These are phyloP conservation scores for Phaethon lepturus DNA, from an alignment of 2,113 vertebrate species.

Conservation along the genomic window DNA sequence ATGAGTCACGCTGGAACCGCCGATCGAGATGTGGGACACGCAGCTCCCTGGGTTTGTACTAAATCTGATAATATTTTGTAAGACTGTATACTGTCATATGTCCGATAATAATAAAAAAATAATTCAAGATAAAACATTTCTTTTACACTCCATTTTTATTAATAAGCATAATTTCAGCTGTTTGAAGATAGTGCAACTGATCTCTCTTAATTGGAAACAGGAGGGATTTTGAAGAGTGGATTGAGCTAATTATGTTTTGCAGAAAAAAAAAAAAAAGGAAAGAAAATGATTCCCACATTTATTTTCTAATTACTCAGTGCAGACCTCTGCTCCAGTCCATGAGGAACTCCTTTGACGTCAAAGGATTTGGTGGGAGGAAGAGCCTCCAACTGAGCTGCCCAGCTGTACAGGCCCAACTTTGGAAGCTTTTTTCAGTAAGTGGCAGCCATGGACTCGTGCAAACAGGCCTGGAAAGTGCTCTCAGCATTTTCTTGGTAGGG, in stretches of 20 bases:
- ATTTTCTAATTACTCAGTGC: conserved; percentile 68
- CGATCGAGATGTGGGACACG: conserved; percentile 1
- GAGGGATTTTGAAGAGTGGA: conserved; percentile 62
- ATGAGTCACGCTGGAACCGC: background rate
- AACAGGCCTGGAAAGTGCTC: background rate
- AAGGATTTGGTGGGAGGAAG: conserved; percentile 29
- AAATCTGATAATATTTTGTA: conserved; percentile 47
- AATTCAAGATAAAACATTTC: conserved; percentile 51
- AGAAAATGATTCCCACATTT: conserved; percentile 68
- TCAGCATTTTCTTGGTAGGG: background rate
- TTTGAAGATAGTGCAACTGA: conserved; percentile 65
- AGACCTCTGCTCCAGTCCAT: conserved; percentile 58
- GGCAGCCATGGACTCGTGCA: background rate
- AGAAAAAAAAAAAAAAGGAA: background rate
- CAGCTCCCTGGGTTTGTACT: background rate
- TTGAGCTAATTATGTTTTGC: conserved; percentile 65
- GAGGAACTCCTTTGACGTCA: conserved; percentile 63
- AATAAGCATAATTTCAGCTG: conserved; percentile 47
- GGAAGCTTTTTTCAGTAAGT: background rate
- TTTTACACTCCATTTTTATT: conserved; percentile 52
- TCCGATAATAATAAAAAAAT: conserved; percentile 29
- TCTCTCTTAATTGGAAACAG: conserved; percentile 67
- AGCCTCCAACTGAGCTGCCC: conserved; percentile 33
- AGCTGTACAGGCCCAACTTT: background rate
- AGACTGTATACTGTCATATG: conserved; percentile 14